Base-by-base conservation (phyloP, 2,888 invertebrate genomes). In the Phengaris arion region DNA sequence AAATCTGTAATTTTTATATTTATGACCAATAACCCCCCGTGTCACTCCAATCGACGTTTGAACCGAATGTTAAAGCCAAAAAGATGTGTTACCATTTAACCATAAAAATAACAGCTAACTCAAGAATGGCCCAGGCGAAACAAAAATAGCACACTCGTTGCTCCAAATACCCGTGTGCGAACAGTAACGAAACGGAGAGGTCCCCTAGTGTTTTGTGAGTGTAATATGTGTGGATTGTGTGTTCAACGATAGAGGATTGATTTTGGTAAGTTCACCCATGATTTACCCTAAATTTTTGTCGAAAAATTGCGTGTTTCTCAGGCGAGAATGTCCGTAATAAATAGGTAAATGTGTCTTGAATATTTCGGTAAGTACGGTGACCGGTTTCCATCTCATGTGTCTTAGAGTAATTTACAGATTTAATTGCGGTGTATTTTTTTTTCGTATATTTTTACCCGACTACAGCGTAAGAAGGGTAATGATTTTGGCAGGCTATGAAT, bases 221-320 rank as follows among this genome's bases (percentile, higher is more conserved):
- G 90, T 88, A 87, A 85, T 84, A 92, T 92, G 92, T 92, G 92
- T 88, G 92, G 91, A 76, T 85, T 88, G 88, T 92, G 92, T 81
- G 84, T 87, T 74, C 90, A 89, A 79, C 89, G 92, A 79, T 92
- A 83, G 84, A 78, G 81, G 80, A 12, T 81, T 74, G 48, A 74
- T 74, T 74, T 78, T 80, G 82, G 83, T 83, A 77, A 81, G 82
- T 82, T 1, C 74, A 75, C 74, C 59, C 6, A 45, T 45, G 59
- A 72, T 78, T 70, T 68, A 57, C 74, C 54, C 2, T 52, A 45
- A 59, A 68, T 77, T 70, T 68, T 68, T 55, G 72, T 12, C 35
- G n/a, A 15, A 48, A 54, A 74, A 22, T 54, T n/a, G 13, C 48
- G 12, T 7, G 55, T 55, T n/a, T 13, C 46, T n/a, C n/a, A 55